Conservation (phyloP, 2,113 vertebrate genomes). For the Elephas maximus region DNA sequence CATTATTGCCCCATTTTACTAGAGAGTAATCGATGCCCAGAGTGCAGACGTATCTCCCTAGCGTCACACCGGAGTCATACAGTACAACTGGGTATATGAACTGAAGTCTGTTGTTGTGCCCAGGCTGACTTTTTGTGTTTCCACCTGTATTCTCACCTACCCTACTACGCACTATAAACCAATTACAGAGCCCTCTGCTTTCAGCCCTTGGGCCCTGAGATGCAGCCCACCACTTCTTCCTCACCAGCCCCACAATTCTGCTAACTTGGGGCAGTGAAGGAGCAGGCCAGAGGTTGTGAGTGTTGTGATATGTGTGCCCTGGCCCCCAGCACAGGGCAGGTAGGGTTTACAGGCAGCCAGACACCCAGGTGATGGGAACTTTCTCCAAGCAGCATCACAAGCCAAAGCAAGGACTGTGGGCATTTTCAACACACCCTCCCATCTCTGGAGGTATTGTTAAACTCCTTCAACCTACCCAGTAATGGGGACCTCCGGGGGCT, state of each 20-base stretch:
- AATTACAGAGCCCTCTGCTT: background rate
- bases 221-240: too few relatives aligned
- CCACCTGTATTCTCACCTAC: background rate
- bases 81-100: background rate
- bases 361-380: background rate
- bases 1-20: background rate
- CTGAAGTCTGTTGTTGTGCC: background rate
- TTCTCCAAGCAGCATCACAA: background rate
- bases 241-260: rapidly evolving
- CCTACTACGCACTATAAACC: background rate
- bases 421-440: background rate
- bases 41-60: background rate
- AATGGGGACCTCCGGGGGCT: slow-evolving; percentile 78
- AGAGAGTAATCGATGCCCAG: background rate
- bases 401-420: background rate
- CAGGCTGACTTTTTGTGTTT: background rate
- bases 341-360: background rate
- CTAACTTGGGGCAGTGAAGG: background rate
- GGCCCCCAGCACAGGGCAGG: rapidly evolving
- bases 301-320: rapidly evolving
- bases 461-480: slow-evolving; percentile 72
- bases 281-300: background rate
- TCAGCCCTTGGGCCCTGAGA: rapidly evolving
- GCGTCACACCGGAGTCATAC: too few relatives aligned
- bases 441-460: slow-evolving; percentile 68